These are phyloP conservation scores for Aphis craccivora DNA, from an alignment of 1,140 invertebrate genomes.

Conservation along the genomic window DNA sequence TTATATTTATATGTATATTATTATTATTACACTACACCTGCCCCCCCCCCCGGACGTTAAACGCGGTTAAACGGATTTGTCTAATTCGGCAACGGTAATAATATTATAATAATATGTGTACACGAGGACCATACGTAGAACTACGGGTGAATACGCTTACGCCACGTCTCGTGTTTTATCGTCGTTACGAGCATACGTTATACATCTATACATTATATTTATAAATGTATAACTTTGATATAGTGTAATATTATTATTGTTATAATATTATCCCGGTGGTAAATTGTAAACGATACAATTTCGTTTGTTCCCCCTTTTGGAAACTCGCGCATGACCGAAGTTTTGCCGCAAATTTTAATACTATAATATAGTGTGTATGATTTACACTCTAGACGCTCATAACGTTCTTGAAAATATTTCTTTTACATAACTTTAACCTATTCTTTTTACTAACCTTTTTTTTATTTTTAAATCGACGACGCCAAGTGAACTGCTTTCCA, in stretches of 20 bases:
- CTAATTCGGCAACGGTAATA: slow-evolving; percentile 18
- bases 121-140: not conserved
- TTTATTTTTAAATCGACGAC: too few species aligned
- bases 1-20: not conserved
- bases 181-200: not conserved
- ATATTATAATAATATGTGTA: not conserved
- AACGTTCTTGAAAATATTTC: too few species aligned
- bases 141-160: not conserved
- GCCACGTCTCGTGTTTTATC: not conserved
- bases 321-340: not conserved
- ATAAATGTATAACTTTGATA: not conserved
- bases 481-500: too few species aligned
- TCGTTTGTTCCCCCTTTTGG: not conserved
- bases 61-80: slow-evolving; percentile 22
- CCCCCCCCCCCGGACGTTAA: not conserved
- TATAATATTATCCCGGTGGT: not conserved
- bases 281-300: not conserved
- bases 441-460: too few species aligned
- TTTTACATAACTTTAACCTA: too few species aligned
- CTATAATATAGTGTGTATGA: not conserved
- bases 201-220: not conserved
- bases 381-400: too few species aligned
- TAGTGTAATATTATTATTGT: not conserved
- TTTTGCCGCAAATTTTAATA: not conserved
- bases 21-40: not conserved